Evolutionary conservation across 2,888 invertebrate species (phyloP), one percentile per base, ranked within the genome.

Genomic region (Philonicus albiceps): DNA sequence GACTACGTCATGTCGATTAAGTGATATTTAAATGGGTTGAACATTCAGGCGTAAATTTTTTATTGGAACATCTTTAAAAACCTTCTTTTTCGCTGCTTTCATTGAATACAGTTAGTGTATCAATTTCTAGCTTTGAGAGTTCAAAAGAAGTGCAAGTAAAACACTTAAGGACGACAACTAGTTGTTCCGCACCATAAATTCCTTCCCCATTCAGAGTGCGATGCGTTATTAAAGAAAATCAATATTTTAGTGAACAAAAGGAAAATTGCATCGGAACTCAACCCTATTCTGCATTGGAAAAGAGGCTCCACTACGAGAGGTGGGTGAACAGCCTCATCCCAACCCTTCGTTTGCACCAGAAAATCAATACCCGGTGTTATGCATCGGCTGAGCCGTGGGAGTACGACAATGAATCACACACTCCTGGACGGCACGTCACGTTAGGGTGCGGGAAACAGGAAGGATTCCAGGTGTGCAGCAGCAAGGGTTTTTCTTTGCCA

Each of bases 351-450:
- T 81, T 55, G 30, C 81, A 81, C 16, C 19, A 31, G 22, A 55
- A 81, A 81, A 81, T 81, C 81, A 22, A 81, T 81, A 81, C 81
- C 81, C 81, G 81, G 81, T 81, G 81, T 64, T 34, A 34, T 81
- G 81, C 53, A 37, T 55, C 53, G 81, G 22, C 34, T 19, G 30
- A 55, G 22, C 34, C 64, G 81, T 64, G 30, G 34, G 81, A 16
- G 31, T 34, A 31, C 13, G n/a, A 19, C 40, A 81, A 81, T 81
- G 81, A 81, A 55, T 81, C 81, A 81, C 64, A 81, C 34, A 81
- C 55, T 37, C 22, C 16, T 8, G 34, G 27, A 64, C 55, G 64
- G 55, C 34, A 81, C 55, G 81, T 27, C 34, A 55, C 64, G 34
- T 55, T 49, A 1, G 81, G 13, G 22, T 81, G 22, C 64, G 22